Percentiles rank a stretch among this genome's conserved stretches.
Conservation (phyloP, 2,113 vertebrate species). For the Genyomyrus donnyi region DNA sequence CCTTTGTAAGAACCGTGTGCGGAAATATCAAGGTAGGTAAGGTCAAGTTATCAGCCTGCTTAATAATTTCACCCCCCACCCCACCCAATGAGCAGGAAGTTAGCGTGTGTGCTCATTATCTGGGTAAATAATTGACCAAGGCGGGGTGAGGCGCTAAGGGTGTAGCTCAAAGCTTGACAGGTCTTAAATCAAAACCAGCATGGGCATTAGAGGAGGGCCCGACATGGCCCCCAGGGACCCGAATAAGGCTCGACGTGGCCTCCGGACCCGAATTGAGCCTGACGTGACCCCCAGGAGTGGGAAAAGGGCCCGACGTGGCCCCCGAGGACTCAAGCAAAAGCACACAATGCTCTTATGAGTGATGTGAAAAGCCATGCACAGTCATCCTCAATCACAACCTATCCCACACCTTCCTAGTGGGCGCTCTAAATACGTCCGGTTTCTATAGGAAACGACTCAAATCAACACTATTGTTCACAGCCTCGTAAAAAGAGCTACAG, state of each 20-base stretch:
- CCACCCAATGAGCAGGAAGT: background rate
- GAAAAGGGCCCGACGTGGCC: background rate
- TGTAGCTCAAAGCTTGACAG: background rate
- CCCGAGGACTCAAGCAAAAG: background rate
- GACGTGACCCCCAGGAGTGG: too few relatives aligned
- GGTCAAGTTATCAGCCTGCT: background rate
- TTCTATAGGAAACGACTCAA: background rate
- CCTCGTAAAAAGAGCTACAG: background rate
- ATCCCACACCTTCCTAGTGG: background rate
- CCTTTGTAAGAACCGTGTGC: background rate
- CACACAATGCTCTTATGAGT: background rate
- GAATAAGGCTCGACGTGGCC: too few relatives aligned
- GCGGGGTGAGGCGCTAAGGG: background rate
- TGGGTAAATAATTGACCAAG: slow-evolving; percentile 23
- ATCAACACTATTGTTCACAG: background rate
- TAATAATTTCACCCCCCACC: background rate
- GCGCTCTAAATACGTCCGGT: background rate
- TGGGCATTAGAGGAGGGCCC: background rate
- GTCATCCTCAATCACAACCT: background rate
- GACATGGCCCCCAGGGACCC: background rate
- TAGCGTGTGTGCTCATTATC: slow-evolving; percentile 2
- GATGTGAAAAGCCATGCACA: background rate
- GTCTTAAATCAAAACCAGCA: background rate
- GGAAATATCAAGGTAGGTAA: background rate
- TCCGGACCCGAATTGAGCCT: too few relatives aligned